These are phyloP conservation scores for Siniperca chuatsi DNA, from an alignment of 2,113 vertebrate species.

Conservation along the genomic window DNA sequence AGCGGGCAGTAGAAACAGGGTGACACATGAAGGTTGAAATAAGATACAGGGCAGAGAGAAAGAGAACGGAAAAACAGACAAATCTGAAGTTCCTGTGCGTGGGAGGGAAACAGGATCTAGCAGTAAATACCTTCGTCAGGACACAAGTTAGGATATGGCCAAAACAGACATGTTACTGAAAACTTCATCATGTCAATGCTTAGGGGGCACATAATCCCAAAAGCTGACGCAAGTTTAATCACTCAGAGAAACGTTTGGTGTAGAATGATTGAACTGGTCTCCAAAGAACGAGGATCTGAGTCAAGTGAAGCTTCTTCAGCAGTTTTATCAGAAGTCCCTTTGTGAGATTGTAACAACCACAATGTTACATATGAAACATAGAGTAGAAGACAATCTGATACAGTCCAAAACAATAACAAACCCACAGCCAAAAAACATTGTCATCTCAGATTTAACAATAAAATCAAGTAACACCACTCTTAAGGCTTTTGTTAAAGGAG, in stretches of 20 bases:
- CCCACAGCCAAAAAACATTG: slow-evolving; percentile 24
- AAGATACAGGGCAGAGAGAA: slow-evolving; percentile 22
- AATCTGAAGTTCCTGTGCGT: slow-evolving; percentile 35
- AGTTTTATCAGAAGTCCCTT: slow-evolving; percentile 58
- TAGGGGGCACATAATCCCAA: not conserved
- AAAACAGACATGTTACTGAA: slow-evolving; percentile 35
- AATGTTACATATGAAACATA: slow-evolving; percentile 50
- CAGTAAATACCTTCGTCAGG: slow-evolving; percentile 9
- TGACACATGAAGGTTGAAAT: slow-evolving; percentile 38
- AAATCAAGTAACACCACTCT: slow-evolving; percentile 23
- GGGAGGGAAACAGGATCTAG: slow-evolving; percentile 12
- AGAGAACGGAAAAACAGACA: slow-evolving; percentile 30
- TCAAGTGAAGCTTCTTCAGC: slow-evolving; percentile 17
- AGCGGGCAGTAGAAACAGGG: slow-evolving; percentile 19
- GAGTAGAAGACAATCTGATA: slow-evolving; percentile 28
- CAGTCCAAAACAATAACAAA: slow-evolving; percentile 36
- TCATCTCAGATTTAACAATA: slow-evolving; percentile 22
- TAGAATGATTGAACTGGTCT: not conserved
- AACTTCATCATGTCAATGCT: slow-evolving; percentile 12
- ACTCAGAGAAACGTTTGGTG: not conserved
- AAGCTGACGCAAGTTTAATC: not conserved
- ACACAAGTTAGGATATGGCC: not conserved
- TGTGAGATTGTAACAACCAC: slow-evolving; percentile 53
- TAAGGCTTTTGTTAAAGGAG: slow-evolving; percentile 47
- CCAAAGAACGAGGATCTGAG: slow-evolving; percentile 19